A percentile compares a stretch with the other conserved stretches of the same genome.
Conservation (phyloP, 2,797 vertebrate genomes). For the Triplophysa bombifrons region DNA sequence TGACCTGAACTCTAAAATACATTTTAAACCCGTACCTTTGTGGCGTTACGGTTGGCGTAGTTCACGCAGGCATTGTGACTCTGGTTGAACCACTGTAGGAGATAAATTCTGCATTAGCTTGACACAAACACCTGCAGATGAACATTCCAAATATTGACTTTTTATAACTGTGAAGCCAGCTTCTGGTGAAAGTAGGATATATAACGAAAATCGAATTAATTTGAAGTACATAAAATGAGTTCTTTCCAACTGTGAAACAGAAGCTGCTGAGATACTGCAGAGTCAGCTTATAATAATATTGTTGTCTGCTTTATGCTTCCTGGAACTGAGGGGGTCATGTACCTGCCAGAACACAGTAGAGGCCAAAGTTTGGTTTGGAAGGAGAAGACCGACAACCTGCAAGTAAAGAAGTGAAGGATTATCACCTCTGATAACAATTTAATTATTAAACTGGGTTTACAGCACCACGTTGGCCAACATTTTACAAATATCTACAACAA, state of each 20-base stretch:
- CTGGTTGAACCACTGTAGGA: conserved; percentile 86
- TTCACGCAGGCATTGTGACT: conserved; percentile 91
- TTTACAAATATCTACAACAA: conserved; percentile 7
- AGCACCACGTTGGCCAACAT: conserved; percentile 1
- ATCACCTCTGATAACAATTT: conserved; percentile 1
- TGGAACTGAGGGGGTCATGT: conserved; percentile 13
- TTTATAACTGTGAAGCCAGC: background rate
- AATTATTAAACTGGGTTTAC: background rate
- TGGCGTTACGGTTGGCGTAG: conserved; percentile 90
- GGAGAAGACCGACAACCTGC: conserved; percentile 87
- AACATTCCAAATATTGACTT: background rate
- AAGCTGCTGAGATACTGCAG: conserved; percentile 10
- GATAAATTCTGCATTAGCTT: conserved; percentile 7
- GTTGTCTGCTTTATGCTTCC: conserved; percentile 6
- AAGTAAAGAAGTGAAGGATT: conserved; percentile 50
- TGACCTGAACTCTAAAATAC: conserved; percentile 38
- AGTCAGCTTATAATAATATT: background rate
- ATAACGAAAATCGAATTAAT: background rate
- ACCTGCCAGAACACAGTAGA: conserved; percentile 92
- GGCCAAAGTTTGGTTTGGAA: conserved; percentile 87
- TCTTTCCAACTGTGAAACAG: background rate
- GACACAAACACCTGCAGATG: background rate
- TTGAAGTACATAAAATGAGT: background rate
- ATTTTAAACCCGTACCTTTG: conserved; percentile 74
- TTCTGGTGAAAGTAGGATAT: background rate